A percentile compares a stretch with the other conserved stretches of the same genome.
phyloP scores from a whole-genome alignment of 2,888 invertebrate species.

The Heliconius cydno region DNA sequence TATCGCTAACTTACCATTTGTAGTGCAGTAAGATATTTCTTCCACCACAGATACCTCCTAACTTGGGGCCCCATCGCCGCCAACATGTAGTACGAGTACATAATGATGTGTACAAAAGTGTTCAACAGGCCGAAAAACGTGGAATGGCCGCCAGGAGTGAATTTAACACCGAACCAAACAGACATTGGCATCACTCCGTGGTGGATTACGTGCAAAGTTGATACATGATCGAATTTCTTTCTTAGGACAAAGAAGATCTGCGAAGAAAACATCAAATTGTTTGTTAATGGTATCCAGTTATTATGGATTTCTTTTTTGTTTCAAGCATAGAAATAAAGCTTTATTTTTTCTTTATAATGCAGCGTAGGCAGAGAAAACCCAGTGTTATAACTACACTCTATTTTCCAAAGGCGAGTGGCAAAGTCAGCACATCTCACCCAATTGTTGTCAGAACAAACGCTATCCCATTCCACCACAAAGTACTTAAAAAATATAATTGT shows the following conservation, averaged over 20 bases:
- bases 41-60: conserved; percentile 97
- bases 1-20: conserved; percentile 88
- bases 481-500: background rate
- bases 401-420: too few relatives aligned
- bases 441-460: background rate
- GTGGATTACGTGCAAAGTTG: conserved; percentile 97
- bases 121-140: conserved; percentile 97
- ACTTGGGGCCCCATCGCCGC: conserved; percentile 94
- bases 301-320: too few relatives aligned
- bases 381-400: too few relatives aligned
- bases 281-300: too few relatives aligned
- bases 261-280: background rate
- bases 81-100: conserved; percentile 97
- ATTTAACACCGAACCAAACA: conserved; percentile 98
- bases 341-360: too few relatives aligned
- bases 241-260: conserved; percentile 97
- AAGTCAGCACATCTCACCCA: too few relatives aligned
- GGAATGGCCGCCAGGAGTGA: conserved; percentile 97
- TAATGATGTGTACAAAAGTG: conserved; percentile 98
- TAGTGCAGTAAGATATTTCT: conserved; percentile 94
- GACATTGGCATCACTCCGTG: conserved; percentile 99
- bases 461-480: background rate
- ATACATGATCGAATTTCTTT: conserved; percentile 97
- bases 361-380: too few relatives aligned
- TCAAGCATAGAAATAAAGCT: too few relatives aligned